These are phyloP conservation scores for Stichopus chloronotus DNA, from an alignment of 35 echinoderm and acorn worm species.

Conservation along the genomic window DNA sequence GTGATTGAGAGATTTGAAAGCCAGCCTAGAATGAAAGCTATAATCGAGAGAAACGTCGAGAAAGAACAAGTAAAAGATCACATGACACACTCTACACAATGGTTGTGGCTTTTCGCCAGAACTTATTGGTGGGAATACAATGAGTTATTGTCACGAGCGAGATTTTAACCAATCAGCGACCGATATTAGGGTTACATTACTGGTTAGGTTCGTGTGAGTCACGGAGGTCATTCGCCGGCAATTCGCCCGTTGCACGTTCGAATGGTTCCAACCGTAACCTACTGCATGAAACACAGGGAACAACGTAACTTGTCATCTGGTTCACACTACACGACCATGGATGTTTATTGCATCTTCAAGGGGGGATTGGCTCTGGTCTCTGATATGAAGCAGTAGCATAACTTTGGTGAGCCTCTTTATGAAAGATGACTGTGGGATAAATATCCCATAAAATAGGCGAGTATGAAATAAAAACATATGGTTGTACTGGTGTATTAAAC, in stretches of 20 bases:
- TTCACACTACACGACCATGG: too few species aligned
- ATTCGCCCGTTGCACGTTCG: neutral
- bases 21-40: constrained; percentile 50
- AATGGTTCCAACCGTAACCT: too few species aligned
- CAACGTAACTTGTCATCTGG: too few species aligned
- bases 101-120: neutral
- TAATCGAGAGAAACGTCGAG: neutral
- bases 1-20: constrained; percentile 61
- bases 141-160: neutral
- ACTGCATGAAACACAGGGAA: too few species aligned
- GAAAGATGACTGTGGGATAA: too few species aligned
- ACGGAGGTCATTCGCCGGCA: neutral
- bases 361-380: too few species aligned
- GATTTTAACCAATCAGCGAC: neutral
- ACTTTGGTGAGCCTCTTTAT: too few species aligned
- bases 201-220: neutral
- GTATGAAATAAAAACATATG: too few species aligned
- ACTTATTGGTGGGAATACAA: neutral
- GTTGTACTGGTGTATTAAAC: too few species aligned
- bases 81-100: neutral
- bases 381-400: too few species aligned
- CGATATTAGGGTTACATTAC: neutral
- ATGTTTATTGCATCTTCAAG: too few species aligned
- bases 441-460: too few species aligned
- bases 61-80: neutral